These are phyloP conservation scores for Myotis findleyi DNA, from an alignment of 2,797 vertebrate genomes.

Conservation along the genomic window DNA sequence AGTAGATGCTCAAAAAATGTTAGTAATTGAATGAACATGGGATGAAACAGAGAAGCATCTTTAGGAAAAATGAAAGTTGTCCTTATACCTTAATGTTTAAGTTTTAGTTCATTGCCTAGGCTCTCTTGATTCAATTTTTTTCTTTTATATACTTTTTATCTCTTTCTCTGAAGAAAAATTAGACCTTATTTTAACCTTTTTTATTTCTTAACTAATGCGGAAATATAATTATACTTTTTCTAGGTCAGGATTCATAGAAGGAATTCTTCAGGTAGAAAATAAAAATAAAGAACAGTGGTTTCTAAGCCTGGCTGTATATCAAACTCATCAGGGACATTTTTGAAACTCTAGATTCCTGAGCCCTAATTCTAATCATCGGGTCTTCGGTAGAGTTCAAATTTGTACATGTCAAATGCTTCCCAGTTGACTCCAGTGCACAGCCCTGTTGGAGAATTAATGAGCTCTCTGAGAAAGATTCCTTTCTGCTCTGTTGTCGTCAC, in stretches of 20 bases:
- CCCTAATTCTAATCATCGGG: neutral
- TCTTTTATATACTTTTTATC: slow-evolving; percentile 13
- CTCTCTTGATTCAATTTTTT: slow-evolving; percentile 45
- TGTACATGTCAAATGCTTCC: neutral
- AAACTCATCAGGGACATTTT: slow-evolving; percentile 30
- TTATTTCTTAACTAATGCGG: neutral
- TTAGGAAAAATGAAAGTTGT: neutral
- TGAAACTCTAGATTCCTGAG: slow-evolving; percentile 3
- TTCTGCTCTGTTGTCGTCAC: neutral
- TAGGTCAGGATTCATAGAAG: neutral
- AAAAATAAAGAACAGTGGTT: neutral
- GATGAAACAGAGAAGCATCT: neutral
- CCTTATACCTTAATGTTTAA: neutral
- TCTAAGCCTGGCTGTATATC: neutral
- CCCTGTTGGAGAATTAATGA: neutral
- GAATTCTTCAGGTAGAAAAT: neutral
- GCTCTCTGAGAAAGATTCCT: neutral
- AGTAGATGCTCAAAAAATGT: neutral
- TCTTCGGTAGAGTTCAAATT: neutral
- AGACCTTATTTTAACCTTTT: neutral
- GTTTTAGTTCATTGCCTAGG: slow-evolving; percentile 47
- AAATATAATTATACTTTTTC: slow-evolving; percentile 21
- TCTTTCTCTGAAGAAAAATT: slow-evolving; percentile 33
- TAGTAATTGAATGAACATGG: neutral
- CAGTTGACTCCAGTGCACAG: neutral